Base-by-base conservation (phyloP, 1,140 invertebrate species). In the Anagrus nilaparvatae region DNA sequence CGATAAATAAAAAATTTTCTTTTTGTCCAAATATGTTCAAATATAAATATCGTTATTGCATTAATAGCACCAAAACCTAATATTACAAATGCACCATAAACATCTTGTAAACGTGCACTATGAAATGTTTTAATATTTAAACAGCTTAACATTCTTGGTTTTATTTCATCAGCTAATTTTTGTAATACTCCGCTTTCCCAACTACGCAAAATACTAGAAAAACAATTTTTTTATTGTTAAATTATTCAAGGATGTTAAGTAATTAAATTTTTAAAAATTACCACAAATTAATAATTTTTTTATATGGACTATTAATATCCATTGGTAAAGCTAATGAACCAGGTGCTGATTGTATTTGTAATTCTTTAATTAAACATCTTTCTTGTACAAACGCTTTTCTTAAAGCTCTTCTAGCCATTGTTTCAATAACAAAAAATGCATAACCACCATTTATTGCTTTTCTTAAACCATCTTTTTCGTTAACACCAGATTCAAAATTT, bases 351-450 rank as follows among this genome's bases (percentile, higher is more conserved):
- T 52, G 43, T 5, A 68, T 54, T 25, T 54, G 49, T 1, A 69
- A 41, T 39, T 69, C 67, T 28, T 58, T 59, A 10, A 70, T 48
- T 5, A 43, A 48, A 34, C 68, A 70, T 30, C 64, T 56, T 28
- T 66, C 54, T 17, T 62, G 64, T 13, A 65, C 61, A 0, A 68
- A 43, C 0, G 59, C 54, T 4, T 57, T 63, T 32, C 53, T 51
- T 0, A 69, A 49, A 19, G 61, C 59, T 24, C 64, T 55, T 35
- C 64, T 51, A 3, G 67, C 68, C 2, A 67, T 40, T 5, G 65
- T 62, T 3, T 66, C 65, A 28, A 60, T 65, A 1, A 65, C 58
- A 37, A 70, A 70, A 44, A 69, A 70, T 24, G 63, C 67, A 32
- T 69, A 70, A 13, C 58, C 53, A 0, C 65, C 67, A 5, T 60